phyloP scores from a whole-genome alignment of 2,888 invertebrate genomes.

The Platypus cylindrus region DNA sequence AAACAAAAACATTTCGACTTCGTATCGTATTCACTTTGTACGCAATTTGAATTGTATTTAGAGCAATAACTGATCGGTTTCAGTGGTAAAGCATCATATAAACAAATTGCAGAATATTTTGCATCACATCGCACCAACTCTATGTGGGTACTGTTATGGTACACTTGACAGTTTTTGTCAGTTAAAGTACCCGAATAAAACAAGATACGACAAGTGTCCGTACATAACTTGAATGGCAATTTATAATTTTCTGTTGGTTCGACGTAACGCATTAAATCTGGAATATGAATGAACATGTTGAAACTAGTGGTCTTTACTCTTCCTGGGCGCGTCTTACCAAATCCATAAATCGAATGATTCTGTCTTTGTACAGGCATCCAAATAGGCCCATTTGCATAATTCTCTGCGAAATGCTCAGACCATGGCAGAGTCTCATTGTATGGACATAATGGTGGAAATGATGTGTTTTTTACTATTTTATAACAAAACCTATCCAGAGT shows the following conservation, averaged over 20 bases:
- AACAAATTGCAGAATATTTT: constrained; percentile 19
- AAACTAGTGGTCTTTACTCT: too few species aligned
- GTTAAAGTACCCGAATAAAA: constrained; percentile 11
- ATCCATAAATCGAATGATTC: constrained; percentile 14
- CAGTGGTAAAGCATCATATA: constrained; percentile 15
- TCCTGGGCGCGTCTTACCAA: constrained; percentile 16
- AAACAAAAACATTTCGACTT: constrained; percentile 22
- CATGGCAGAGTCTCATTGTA: constrained; percentile 18
- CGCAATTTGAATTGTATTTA: constrained; percentile 14
- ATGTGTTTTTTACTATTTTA: constrained; percentile 11
- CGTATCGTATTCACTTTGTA: constrained; percentile 19
- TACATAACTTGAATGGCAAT: constrained; percentile 11
- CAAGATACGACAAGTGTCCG: constrained; percentile 10
- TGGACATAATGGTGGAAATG: constrained; percentile 20
- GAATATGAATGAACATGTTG: constrained; percentile 5
- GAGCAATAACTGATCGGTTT: constrained; percentile 16
- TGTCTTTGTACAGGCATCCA: constrained; percentile 22
- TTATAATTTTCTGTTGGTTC: constrained; percentile 17
- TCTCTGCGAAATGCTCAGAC: constrained; percentile 13
- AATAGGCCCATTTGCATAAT: constrained; percentile 13
- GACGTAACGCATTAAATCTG: constrained; percentile 18
- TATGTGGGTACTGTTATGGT: constrained; percentile 15
- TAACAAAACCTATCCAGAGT: constrained; percentile 14
- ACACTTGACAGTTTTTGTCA: constrained; percentile 21
- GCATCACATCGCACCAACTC: constrained; percentile 21